Percentiles rank a stretch among this genome's conserved stretches.
Conservation (phyloP, 2,888 invertebrate species). For the Spialia ferax region DNA sequence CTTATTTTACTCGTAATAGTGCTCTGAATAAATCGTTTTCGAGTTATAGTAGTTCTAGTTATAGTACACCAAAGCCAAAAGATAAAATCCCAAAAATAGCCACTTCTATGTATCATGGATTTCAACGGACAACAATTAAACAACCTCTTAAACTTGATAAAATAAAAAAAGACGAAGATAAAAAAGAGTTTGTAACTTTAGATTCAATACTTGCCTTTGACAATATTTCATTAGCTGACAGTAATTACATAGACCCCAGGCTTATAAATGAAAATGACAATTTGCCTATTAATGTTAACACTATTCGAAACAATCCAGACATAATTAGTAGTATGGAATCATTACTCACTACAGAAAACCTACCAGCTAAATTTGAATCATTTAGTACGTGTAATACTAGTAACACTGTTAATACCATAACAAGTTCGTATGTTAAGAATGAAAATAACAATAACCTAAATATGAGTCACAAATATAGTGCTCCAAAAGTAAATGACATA, state of each 20-base stretch:
- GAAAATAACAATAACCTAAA: conserved; percentile 54
- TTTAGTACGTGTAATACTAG: conserved; percentile 67
- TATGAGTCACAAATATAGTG: conserved; percentile 57
- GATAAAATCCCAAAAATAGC: conserved; percentile 82
- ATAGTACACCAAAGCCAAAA: conserved; percentile 79
- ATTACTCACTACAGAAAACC: conserved; percentile 79
- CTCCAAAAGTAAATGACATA: conserved; percentile 73
- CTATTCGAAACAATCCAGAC: conserved; percentile 81
- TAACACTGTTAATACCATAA: conserved; percentile 63
- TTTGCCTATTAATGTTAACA: conserved; percentile 87
- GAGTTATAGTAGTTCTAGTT: conserved; percentile 74
- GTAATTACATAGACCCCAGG: conserved; percentile 85
- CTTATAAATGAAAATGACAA: conserved; percentile 91
- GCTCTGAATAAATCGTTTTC: conserved; percentile 79
- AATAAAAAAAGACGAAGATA: conserved; percentile 73
- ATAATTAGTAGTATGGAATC: conserved; percentile 85
- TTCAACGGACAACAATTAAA: conserved; percentile 76
- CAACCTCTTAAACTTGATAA: conserved; percentile 80
- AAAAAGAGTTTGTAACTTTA: conserved; percentile 80
- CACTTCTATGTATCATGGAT: conserved; percentile 80
- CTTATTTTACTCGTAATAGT: conserved; percentile 72
- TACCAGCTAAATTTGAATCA: conserved; percentile 80
- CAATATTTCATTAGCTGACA: conserved; percentile 80
- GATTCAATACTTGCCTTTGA: conserved; percentile 74
- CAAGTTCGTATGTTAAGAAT: conserved; percentile 51